Evolutionary conservation across 2,797 vertebrate species (phyloP), one percentile per base, ranked within the genome.

Genomic region (Scleropages formosus): DNA sequence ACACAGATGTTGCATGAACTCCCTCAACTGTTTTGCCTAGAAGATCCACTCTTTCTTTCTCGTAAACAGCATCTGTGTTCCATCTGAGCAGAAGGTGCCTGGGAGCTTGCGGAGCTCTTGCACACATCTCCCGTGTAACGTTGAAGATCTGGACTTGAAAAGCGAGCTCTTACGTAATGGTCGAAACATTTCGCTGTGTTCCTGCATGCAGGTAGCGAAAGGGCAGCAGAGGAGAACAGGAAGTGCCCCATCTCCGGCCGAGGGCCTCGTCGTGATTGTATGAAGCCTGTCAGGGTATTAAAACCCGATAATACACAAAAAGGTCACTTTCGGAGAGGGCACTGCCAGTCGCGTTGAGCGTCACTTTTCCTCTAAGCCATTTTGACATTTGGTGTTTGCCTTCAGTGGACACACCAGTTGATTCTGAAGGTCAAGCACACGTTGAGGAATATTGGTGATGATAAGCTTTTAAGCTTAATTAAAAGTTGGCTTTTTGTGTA

Each of bases 391-490:
- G 49, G 22, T 56, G 53, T 58, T 58, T 58, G 53, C 68, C 47
- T 71, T 47, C 66, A 46, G 66, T 56, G 13, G 68, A 31, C 26
- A 70, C 20, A 15, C 26, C 24, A 16, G 47, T 49, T 70, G 46
- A 70, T 24, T 49, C 68, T 56, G 75, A 58, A 56, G 64, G 63
- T 58, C 51, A 39, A 47, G 66, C 31, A 20, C 46, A 59, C 49
- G 44, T 51, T 51, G 72, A 51, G 22, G 20, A 44, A 56, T 59
- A 56, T 39, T 39, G 7, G 12, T 7, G 18, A 16, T 58, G 64
- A 64, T 75, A 26, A 53, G 26, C n/a, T 24, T 16, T 16, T 4
- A 58, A 58, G 53, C 53, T 10, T 13, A 13, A 58, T 13, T 58
- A 13, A 6, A 4, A 6, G 12, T 3, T 13, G 12, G 58, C 58